Base-by-base conservation (phyloP, 1,140 invertebrate species). In the Zaprionus camerounensis region DNA sequence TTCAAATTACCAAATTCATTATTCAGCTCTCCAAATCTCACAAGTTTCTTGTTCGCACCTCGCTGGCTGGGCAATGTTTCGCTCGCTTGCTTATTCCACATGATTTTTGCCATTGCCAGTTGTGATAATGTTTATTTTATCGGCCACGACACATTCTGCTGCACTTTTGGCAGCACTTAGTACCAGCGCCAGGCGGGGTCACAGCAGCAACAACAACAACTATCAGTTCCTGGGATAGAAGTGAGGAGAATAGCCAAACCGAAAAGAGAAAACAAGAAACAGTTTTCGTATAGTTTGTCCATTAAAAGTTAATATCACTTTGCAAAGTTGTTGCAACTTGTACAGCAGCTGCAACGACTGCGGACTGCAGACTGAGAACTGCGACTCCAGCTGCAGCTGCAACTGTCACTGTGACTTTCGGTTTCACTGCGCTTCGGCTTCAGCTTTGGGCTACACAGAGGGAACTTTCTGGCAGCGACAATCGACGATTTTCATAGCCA, bases 231-330 rank as follows among this genome's bases (percentile, higher is more conserved):
- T 44, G 41, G n/a, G 7, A 55, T 13, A 55, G 22, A 26, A n/a
- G 26, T 51, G 46, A 9, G 46, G 53, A 59, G 38, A 24, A 38
- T 17, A 41, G 38, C 51, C n/a, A 63, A 71, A 64, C 36, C n/a
- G 17, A 56, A 64, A 53, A 38, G 28, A 53, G 67, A 75, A 63
- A 81, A 65, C 76, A 76, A 46, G 49, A 61, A 78, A 75, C 71
- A 80, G 80, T 88, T 87, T 87, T 76, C 75, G 78, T 87, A 62
- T 80, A 90, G 85, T 90, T 90, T 90, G 85, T 90, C 85, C 85
- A 90, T 90, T 90, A 90, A 90, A 90, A 90, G 86, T 90, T 90
- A 90, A 90, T 90, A 90, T 90, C 85, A 90, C 85, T 90, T 90
- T 90, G 84, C 64, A 80, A 88, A 88, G 78, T 88, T 85, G 79